Evolutionary conservation across 1,140 invertebrate species (phyloP).

Genomic region (Bombus terrestris): DNA sequence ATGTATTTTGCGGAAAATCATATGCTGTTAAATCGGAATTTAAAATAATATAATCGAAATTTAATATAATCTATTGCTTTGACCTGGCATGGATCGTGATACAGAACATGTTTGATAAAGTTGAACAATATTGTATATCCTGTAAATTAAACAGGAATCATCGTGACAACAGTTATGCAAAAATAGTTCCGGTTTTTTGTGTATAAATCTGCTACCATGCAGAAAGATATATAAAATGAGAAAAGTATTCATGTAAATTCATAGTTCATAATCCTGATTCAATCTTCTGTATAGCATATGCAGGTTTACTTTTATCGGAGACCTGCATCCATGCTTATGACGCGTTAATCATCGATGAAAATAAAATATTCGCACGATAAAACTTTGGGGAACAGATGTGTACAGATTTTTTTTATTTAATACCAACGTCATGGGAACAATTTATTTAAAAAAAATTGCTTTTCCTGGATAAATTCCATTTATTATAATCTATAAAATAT

Average conservation of each 20-base stretch:
- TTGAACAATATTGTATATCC: not conserved
- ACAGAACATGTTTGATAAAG: not conserved
- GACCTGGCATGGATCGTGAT: not conserved
- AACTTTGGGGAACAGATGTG: not conserved
- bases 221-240: not conserved
- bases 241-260: constrained; percentile 3
- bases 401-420: not conserved
- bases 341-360: not conserved
- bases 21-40: not conserved
- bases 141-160: not conserved
- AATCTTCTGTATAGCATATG: not conserved
- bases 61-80: not conserved
- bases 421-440: not conserved
- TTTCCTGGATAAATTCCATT: too few relatives aligned
- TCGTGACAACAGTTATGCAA: not conserved
- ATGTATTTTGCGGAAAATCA: not conserved
- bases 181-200: not conserved
- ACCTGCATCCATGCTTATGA: not conserved
- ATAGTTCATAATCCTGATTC: constrained; percentile 10
- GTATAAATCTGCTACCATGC: not conserved
- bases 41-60: not conserved
- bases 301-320: not conserved
- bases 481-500: not conserved
- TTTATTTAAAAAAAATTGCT: not conserved
- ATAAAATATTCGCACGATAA: not conserved